phyloP scores from a whole-genome alignment of 2,113 vertebrate genomes.

The Helogale parvula region DNA sequence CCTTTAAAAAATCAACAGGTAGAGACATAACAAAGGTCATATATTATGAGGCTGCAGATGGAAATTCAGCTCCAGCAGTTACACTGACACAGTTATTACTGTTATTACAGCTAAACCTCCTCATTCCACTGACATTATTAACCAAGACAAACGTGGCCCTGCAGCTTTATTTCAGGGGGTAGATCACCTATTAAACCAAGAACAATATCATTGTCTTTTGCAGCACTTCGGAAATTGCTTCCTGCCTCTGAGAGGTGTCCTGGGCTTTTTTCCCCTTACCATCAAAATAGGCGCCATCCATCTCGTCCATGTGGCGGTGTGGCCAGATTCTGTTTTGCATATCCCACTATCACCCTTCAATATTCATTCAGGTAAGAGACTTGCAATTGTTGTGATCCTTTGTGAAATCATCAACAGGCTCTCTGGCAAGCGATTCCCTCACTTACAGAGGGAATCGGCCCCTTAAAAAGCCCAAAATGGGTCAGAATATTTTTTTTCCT shows the following conservation, averaged over 20 bases:
- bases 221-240: slow-evolving; percentile 65
- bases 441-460: background rate
- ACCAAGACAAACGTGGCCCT: slow-evolving; percentile 78
- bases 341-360: background rate
- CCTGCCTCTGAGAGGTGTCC: slow-evolving; percentile 64
- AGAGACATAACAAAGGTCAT: slow-evolving; percentile 71
- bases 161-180: slow-evolving; percentile 72
- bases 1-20: slow-evolving; percentile 78
- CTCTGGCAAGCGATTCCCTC: background rate
- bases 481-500: background rate
- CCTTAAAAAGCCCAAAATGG: background rate
- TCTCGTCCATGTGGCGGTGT: background rate
- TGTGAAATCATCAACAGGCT: background rate
- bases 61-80: slow-evolving; percentile 77
- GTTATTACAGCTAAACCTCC: slow-evolving; percentile 81
- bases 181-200: slow-evolving; percentile 77
- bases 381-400: background rate
- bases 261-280: slow-evolving; percentile 44
- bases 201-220: slow-evolving; percentile 72
- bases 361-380: background rate
- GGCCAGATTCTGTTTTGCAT: slow-evolving; percentile 29
- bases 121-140: slow-evolving; percentile 80
- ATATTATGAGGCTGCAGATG: slow-evolving; percentile 73
- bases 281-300: slow-evolving; percentile 42
- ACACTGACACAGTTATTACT: slow-evolving; percentile 77